Percentiles rank a stretch among this genome's conserved stretches.
phyloP scores from a whole-genome alignment of 2,888 invertebrate species.

The Tetropium fuscum region DNA sequence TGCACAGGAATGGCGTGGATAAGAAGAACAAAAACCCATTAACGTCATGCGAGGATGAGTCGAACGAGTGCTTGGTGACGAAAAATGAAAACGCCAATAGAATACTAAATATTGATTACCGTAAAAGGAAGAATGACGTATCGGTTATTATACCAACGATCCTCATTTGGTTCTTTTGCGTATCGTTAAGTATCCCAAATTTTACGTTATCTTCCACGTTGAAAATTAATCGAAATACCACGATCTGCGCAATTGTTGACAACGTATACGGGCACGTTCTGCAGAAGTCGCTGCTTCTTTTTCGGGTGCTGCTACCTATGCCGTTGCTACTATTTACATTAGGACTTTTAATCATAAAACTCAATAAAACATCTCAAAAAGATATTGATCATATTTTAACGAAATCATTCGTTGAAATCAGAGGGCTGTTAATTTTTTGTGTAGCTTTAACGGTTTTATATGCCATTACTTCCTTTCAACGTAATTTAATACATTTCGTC shows the following conservation, averaged over 20 bases:
- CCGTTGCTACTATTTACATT: conserved; percentile 54
- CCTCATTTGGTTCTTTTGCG: conserved; percentile 71
- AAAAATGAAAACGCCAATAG: conserved; percentile 64
- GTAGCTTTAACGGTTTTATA: conserved; percentile 54
- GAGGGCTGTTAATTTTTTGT: conserved; percentile 54
- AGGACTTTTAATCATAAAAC: conserved; percentile 52
- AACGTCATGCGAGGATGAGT: conserved; percentile 54
- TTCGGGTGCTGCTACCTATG: conserved; percentile 56
- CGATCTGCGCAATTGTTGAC: conserved; percentile 69
- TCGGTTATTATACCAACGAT: conserved; percentile 69
- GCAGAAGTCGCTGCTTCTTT: conserved; percentile 56
- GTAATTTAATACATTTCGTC: conserved; percentile 54
- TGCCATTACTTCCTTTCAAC: conserved; percentile 57
- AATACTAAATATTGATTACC: conserved; percentile 70
- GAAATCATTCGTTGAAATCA: conserved; percentile 54
- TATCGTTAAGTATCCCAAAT: conserved; percentile 72
- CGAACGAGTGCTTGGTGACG: conserved; percentile 57
- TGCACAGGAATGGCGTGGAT: conserved; percentile 65
- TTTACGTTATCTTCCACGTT: conserved; percentile 68
- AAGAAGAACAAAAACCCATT: conserved; percentile 59
- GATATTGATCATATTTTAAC: conserved; percentile 53
- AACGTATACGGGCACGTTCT: conserved; percentile 65
- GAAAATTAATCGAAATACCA: conserved; percentile 59
- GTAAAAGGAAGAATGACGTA: conserved; percentile 65
- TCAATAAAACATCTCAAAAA: conserved; percentile 50